phyloP scores from a whole-genome alignment of 1,140 invertebrate genomes.

The Limonius californicus region DNA sequence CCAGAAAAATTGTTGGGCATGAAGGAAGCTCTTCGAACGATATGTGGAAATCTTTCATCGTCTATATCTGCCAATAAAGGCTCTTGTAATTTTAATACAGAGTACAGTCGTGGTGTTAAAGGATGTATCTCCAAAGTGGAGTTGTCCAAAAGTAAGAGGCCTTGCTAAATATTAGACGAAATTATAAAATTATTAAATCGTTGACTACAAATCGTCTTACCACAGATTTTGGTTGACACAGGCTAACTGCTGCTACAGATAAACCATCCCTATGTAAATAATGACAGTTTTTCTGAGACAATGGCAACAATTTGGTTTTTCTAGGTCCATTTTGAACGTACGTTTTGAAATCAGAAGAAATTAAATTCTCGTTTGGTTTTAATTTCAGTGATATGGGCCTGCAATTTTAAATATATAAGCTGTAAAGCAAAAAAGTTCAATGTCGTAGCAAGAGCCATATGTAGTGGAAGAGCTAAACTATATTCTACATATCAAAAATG shows the following conservation, averaged over 20 bases:
- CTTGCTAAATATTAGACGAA: constrained; percentile 49
- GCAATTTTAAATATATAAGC: too few species aligned
- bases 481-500: too few species aligned
- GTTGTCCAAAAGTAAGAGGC: constrained; percentile 61
- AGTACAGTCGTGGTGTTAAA: constrained; percentile 44
- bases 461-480: too few species aligned
- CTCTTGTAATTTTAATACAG: constrained; percentile 37
- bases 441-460: background rate
- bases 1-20: background rate
- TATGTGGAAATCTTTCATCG: constrained; percentile 47
- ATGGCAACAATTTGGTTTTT: constrained; percentile 33
- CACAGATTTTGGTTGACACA: constrained; percentile 49
- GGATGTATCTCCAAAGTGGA: constrained; percentile 63
- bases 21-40: constrained; percentile 52
- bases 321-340: constrained; percentile 43
- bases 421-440: too few species aligned
- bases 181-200: constrained; percentile 17
- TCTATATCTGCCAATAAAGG: constrained; percentile 31
- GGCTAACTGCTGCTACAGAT: constrained; percentile 52
- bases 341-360: constrained; percentile 49
- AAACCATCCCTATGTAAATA: constrained; percentile 50
- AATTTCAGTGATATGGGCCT: constrained; percentile 48
- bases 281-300: constrained; percentile 47
- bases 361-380: constrained; percentile 50
- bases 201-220: constrained; percentile 41